Evolutionary conservation across 1,140 invertebrate genomes (phyloP), one percentile per base, ranked within the genome.

Genomic region (Cotesia glomerata): DNA sequence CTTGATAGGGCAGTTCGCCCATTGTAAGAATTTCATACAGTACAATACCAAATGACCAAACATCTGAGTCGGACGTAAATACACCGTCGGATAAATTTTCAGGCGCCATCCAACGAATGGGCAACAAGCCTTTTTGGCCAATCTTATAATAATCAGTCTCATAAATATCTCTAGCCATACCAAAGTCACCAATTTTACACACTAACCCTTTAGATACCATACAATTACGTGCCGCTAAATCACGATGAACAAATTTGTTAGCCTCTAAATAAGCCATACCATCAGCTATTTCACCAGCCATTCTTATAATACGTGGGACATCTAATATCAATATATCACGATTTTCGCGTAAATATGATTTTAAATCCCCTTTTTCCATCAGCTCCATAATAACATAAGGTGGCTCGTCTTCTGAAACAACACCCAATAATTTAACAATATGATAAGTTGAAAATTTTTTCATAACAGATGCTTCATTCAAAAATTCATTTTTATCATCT

Each of bases 211-310:
- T 88, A 35, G 89, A 87, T 0, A 95, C 91, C 91, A 95, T 92
- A 81, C 93, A 94, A 81, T 95, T 95, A 70, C 94, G 87, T 3
- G 93, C 93, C 3, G 94, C 94, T 49, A 95, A 82, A 87, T 95
- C 94, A 16, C 94, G 80, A 84, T 95, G 94, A 11, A 94, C 91
- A 81, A 91, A 93, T 77, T 93, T 93, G 73, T 92, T 90, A 14
- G 89, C 89, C 8, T 91, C 87, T 45, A 95, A 82, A 80, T 94
- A 95, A 0, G 92, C 89, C 93, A 95, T 94, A 4, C 94, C 94
- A 82, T 95, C 94, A 2, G 93, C 92, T 54, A 95, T 94, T 83
- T 95, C 92, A 3, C 89, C 89, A 1, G 93, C 91, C 92, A 94
- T 94, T 70, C 89, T 80, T 13, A 88, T 76, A 36, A 90, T 85